Conservation (phyloP, 1,140 invertebrate genomes). For the Zaprionus tsacasi region DNA sequence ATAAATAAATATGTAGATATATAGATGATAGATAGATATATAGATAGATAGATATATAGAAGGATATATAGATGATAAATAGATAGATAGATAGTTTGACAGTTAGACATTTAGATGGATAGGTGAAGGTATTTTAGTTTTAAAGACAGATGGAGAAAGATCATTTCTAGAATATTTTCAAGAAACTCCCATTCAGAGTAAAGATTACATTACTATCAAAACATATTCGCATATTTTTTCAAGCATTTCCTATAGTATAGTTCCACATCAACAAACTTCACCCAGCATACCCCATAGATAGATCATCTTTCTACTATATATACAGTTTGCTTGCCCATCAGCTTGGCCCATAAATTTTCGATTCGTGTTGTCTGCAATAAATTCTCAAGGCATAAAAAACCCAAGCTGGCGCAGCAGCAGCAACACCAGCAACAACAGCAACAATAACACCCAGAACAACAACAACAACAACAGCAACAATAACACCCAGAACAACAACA, state of each 20-base stretch:
- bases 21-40: accelerated
- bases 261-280: neutral
- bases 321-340: conserved; percentile 2
- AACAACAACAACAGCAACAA: conserved; percentile 42
- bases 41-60: neutral
- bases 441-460: neutral
- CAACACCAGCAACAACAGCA: conserved; percentile 38
- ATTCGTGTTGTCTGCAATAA: conserved; percentile 78
- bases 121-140: too few species aligned
- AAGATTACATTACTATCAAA: neutral
- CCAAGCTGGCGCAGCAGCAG: conserved; percentile 32
- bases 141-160: too few species aligned
- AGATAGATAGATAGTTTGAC: too few species aligned
- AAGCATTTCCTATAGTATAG: neutral
- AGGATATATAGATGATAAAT: too few species aligned
- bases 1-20: neutral
- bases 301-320: neutral
- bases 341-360: conserved; percentile 63
- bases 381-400: conserved; percentile 71
- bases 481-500: conserved; percentile 25
- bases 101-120: too few species aligned
- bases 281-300: neutral
- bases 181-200: too few species aligned
- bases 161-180: too few species aligned
- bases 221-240: neutral